Evolutionary conservation across 2,113 vertebrate genomes (phyloP), one percentile per base, ranked within the genome.

Genomic region (Upupa epops): DNA sequence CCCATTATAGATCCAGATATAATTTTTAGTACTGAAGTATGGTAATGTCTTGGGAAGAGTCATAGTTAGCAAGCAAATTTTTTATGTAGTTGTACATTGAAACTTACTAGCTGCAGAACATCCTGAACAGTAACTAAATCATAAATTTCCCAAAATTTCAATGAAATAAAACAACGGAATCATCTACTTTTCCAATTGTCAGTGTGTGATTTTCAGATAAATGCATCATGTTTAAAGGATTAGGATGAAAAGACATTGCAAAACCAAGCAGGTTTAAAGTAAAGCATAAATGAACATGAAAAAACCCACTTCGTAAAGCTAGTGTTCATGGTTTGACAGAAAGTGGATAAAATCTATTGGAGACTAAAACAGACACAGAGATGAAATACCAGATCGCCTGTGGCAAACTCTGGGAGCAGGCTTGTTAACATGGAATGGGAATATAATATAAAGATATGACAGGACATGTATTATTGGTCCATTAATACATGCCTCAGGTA

Each of bases 401-500:
- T 94, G 88, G 94, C 90, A 95, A 91, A 83, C 66, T 96, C 70
- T 91, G 36, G 77, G 64, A 93, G 49, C 40, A 49, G 46, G 42
- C 64, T 95, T 96, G 76, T 93, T 97, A 92, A 87, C 64, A 69
- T 88, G 73, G 94, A 96, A 93, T 81, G 78, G 68, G 88, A 95
- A 70, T 94, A 91, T 15, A 92, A 59, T 29, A 66, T 79, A 90
- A 88, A 94, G 88, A 32, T 69, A 94, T 54, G 89, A 82, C 56
- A 92, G 78, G 17, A 66, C 90, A 55, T 95, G 94, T 94, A 95
- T 96, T 96, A 94, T 77, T 61, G 46, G 84, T 87, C 81, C 85
- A 90, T 96, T 96, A 96, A 95, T 79, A 95, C 31, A 82, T 85
- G 93, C 91, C 93, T 92, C 83, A 71, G 86, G 92, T 96, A 78